phyloP scores from a whole-genome alignment of 2,797 vertebrate genomes.

The Leptatherina wallacei region DNA sequence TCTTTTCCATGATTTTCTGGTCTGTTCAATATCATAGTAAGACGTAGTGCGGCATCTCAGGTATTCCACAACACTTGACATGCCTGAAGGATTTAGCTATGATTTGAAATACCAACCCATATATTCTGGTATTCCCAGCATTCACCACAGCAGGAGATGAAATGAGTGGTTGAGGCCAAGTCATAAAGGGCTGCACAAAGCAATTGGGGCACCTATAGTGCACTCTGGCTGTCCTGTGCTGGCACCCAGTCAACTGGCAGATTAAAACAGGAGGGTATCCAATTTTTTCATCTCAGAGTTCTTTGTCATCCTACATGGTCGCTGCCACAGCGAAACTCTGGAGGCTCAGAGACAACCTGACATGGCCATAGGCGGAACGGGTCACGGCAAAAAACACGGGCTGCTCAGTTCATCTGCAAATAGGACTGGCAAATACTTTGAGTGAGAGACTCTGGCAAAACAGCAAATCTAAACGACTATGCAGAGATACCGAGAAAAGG shows the following conservation, averaged over 20 bases:
- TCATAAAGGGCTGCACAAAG: constrained; percentile 74
- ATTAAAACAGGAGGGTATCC: constrained; percentile 71
- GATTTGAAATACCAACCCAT: constrained; percentile 43
- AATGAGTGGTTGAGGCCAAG: constrained; percentile 62
- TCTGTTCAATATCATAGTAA: constrained; percentile 16
- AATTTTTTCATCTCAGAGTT: constrained; percentile 67
- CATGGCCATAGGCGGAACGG: constrained; percentile 42
- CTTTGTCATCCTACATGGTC: constrained; percentile 60
- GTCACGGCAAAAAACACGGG: constrained; percentile 37
- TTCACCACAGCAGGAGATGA: constrained; percentile 52
- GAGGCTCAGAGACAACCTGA: constrained; percentile 48
- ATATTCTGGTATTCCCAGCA: constrained; percentile 32
- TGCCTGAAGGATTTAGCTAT: constrained; percentile 22
- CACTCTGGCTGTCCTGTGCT: constrained; percentile 62
- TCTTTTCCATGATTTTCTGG: constrained; percentile 7
- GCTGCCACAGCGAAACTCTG: constrained; percentile 52
- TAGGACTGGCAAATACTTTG: background rate
- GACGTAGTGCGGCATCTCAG: constrained; percentile 3
- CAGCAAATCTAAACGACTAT: background rate
- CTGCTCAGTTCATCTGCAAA: background rate
- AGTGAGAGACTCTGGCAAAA: background rate
- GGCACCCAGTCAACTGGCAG: constrained; percentile 78
- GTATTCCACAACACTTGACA: constrained; percentile 31
- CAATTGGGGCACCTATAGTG: constrained; percentile 60
- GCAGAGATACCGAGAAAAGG: background rate